Conservation (phyloP, 37 sponge, comb jelly and placozoan genomes). For the Mnemiopsis leidyi region DNA sequence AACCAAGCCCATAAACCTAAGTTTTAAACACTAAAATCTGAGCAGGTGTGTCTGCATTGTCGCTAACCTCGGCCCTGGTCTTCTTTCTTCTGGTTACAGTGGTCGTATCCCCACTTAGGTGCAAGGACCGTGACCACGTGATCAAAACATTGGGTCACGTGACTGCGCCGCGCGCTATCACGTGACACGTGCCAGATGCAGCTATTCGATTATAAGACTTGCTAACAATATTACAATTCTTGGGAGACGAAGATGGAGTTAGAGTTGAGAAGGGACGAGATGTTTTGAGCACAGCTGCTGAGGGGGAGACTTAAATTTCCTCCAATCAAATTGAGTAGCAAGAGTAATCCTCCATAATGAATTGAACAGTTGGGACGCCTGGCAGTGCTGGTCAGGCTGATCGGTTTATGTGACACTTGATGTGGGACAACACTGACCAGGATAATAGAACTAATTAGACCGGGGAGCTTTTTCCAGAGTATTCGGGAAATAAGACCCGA, state of each 20-base stretch:
- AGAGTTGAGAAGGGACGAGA: background rate
- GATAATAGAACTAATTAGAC: no score
- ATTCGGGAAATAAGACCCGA: no score
- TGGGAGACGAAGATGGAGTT: background rate
- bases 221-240: background rate
- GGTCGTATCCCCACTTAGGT: no score
- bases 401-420: background rate
- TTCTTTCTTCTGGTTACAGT: background rate
- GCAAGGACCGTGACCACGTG: background rate
- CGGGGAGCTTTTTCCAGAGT: no score
- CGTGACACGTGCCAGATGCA: background rate
- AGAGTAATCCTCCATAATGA: background rate
- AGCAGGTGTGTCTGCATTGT: background rate
- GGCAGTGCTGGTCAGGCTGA: background rate
- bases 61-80: background rate
- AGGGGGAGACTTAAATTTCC: background rate
- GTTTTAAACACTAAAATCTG: background rate
- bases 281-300: background rate
- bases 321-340: background rate
- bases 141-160: background rate
- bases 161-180: background rate
- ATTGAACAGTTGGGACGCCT: background rate
- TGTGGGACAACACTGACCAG: no score
- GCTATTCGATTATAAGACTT: background rate
- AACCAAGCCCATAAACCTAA: no score